phyloP scores from a whole-genome alignment of 2,113 vertebrate genomes.

The Marmota flaviventris region DNA sequence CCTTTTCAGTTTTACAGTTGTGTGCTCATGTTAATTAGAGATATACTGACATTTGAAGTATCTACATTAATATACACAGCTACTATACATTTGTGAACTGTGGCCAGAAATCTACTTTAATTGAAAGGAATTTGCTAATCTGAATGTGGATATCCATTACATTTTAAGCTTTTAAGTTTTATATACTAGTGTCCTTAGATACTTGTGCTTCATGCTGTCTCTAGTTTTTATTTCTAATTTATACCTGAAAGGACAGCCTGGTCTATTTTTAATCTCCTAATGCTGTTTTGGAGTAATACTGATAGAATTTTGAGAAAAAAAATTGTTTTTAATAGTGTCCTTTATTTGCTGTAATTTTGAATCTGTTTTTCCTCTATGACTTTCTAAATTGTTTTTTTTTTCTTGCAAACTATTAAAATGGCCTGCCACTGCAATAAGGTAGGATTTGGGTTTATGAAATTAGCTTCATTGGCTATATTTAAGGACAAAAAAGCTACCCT shows the following conservation, averaged over 20 bases:
- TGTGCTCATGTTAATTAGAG: slow-evolving; percentile 80
- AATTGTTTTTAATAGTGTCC: slow-evolving; percentile 44
- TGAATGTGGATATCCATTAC: slow-evolving; percentile 71
- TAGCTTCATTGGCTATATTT: slow-evolving; percentile 57
- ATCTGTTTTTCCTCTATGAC: slow-evolving; percentile 63
- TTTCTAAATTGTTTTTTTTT: slow-evolving; percentile 67
- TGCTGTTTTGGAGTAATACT: slow-evolving; percentile 63
- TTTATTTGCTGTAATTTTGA: slow-evolving; percentile 65
- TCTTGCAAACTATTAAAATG: slow-evolving; percentile 66
- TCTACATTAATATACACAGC: slow-evolving; percentile 79
- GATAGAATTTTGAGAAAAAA: slow-evolving; percentile 65
- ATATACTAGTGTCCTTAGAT: slow-evolving; percentile 61
- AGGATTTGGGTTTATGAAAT: slow-evolving; percentile 68
- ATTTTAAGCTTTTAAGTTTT: slow-evolving; percentile 79
- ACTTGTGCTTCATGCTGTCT: slow-evolving; percentile 66
- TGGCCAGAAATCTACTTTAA: slow-evolving; percentile 80
- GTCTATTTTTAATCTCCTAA: slow-evolving; percentile 65
- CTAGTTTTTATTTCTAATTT: slow-evolving; percentile 71
- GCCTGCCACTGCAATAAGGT: slow-evolving; percentile 49
- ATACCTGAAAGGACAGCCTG: slow-evolving; percentile 56
- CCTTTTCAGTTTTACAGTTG: slow-evolving; percentile 83
- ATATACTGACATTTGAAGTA: slow-evolving; percentile 82
- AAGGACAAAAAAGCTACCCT: slow-evolving; percentile 56
- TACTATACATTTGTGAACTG: slow-evolving; percentile 83
- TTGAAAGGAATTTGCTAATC: slow-evolving; percentile 79